Percentiles rank a stretch among this genome's conserved stretches.
These are phyloP conservation scores for Sphaerodactylus townsendi DNA, from an alignment of 2,113 vertebrate species.

Conservation along the genomic window DNA sequence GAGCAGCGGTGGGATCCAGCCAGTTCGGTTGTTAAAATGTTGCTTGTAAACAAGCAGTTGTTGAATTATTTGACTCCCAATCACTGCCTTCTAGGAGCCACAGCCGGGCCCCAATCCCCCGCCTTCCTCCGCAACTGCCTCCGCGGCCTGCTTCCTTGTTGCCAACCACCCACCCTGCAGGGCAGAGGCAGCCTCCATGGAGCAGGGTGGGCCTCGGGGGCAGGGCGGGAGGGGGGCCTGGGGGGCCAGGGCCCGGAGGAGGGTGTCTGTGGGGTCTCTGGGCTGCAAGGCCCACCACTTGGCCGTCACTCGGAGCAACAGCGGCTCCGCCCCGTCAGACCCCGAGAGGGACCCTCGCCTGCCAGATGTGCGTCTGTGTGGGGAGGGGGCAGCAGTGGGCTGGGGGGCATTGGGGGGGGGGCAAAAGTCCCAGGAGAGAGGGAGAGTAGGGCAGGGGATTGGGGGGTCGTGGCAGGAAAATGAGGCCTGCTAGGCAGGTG, in stretches of 20 bases:
- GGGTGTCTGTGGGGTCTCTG: neutral
- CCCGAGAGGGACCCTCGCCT: neutral
- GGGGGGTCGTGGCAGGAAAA: neutral
- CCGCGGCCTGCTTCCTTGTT: neutral
- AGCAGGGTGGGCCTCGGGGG: neutral
- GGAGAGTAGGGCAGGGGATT: no score
- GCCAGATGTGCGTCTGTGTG: neutral
- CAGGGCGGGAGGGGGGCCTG: neutral
- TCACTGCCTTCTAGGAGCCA: no score
- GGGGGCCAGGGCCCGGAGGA: neutral
- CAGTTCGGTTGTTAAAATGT: no score
- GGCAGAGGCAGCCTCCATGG: neutral
- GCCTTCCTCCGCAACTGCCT: rapidly evolving
- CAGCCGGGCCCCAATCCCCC: neutral
- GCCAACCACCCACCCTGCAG: neutral
- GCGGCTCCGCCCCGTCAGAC: neutral
- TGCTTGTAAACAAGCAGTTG: no score
- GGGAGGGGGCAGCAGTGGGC: neutral
- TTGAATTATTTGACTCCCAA: no score
- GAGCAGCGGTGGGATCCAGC: no score
- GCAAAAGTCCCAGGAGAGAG: no score
- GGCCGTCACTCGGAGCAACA: neutral
- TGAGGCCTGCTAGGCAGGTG: neutral
- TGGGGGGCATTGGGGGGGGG: no score
- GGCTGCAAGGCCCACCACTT: neutral